phyloP scores from a whole-genome alignment of 2,888 invertebrate species.

The Tetragonula carbonaria region DNA sequence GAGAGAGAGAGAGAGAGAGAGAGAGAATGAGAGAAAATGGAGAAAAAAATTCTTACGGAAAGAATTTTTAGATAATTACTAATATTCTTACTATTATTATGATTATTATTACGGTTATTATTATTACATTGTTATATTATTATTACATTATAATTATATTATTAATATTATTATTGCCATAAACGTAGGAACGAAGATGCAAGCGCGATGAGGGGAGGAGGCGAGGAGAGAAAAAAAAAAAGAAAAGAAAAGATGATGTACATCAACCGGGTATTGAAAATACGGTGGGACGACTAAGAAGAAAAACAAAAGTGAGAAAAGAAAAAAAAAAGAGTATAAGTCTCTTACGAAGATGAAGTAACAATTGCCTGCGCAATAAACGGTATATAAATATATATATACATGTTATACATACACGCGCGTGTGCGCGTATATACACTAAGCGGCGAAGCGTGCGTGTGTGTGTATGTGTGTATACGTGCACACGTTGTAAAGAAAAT shows the following conservation, averaged over 20 bases:
- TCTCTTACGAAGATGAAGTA: neutral
- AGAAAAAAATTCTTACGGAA: constrained; percentile 32
- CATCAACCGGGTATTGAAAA: neutral
- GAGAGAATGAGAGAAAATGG: neutral
- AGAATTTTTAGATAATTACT: constrained; percentile 56
- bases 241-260: neutral
- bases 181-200: constrained; percentile 54
- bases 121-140: constrained; percentile 39
- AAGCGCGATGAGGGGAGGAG: constrained; percentile 48
- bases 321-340: neutral
- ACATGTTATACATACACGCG: constrained; percentile 44
- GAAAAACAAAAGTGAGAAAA: neutral
- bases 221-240: constrained; percentile 2
- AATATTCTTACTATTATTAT: constrained; percentile 60
- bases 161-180: constrained; percentile 55
- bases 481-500: constrained; percentile 59
- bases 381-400: constrained; percentile 54
- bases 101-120: constrained; percentile 58
- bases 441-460: neutral
- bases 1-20: neutral
- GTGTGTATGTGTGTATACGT: constrained; percentile 38
- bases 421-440: constrained; percentile 15
- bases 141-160: constrained; percentile 39
- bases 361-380: constrained; percentile 69
- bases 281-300: neutral